A percentile compares a stretch with the other conserved stretches of the same genome.
Conservation (phyloP, 1,140 invertebrate species). For the Neodiprion pinetum region DNA sequence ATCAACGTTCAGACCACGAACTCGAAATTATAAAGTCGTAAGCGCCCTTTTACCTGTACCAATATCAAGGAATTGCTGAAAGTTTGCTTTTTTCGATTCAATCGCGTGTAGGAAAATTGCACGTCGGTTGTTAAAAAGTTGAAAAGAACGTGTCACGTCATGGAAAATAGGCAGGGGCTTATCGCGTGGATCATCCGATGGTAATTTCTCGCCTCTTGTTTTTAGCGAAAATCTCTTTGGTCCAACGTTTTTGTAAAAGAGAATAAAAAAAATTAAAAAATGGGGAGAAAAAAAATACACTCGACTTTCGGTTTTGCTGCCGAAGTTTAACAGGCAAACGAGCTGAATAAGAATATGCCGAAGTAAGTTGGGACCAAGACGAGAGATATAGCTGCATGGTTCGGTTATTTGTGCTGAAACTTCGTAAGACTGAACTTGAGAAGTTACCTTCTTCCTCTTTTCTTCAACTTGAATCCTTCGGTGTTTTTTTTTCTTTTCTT, state of each 20-base stretch:
- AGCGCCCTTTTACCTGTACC: no score
- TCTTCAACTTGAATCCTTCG: no score
- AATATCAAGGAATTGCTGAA: no score
- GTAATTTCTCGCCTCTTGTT: background rate
- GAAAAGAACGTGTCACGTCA: background rate
- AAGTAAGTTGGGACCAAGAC: background rate
- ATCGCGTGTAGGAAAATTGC: no score
- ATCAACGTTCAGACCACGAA: no score
- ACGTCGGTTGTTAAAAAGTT: background rate
- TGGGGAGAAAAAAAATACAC: background rate
- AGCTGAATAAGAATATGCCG: constrained; percentile 7
- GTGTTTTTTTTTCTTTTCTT: no score
- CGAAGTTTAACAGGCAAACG: background rate
- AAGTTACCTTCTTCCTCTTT: no score
- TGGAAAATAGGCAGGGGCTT: background rate
- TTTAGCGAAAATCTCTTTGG: background rate
- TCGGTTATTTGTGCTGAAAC: no score
- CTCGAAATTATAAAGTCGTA: no score
- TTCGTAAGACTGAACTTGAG: no score
- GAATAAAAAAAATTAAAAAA: background rate
- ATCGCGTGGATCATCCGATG: background rate
- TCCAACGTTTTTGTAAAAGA: background rate
- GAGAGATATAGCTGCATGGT: no score
- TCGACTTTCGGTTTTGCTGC: background rate
- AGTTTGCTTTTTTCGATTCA: no score